Percentiles rank a stretch among this genome's conserved stretches.
Conservation (phyloP, 2,113 vertebrate species). For the Aythya baeri region DNA sequence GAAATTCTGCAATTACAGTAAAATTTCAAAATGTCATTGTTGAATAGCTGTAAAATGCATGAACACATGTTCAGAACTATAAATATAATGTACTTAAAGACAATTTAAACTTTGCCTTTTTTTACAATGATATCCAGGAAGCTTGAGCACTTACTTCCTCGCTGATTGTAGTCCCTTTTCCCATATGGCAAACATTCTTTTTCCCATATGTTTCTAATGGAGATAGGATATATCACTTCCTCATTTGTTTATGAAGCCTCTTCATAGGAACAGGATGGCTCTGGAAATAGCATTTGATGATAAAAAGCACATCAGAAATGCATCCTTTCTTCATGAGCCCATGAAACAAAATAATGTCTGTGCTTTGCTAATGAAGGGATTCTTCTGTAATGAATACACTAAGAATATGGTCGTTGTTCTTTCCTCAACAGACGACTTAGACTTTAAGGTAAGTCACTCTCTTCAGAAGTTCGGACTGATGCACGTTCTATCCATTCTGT, state of each 20-base stretch:
- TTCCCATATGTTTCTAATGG: neutral
- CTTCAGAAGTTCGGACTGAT: neutral
- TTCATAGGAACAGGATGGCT: neutral
- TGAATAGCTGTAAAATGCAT: conserved; percentile 30
- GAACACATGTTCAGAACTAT: neutral
- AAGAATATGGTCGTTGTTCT: neutral
- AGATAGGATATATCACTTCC: neutral
- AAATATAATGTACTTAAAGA: conserved; percentile 23
- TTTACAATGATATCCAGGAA: neutral
- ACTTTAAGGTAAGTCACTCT: conserved; percentile 43
- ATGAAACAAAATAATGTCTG: neutral
- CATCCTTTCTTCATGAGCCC: neutral
- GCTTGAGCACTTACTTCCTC: neutral
- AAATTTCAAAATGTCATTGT: neutral
- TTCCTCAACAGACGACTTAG: neutral
- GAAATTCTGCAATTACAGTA: neutral
- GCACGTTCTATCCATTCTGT: neutral
- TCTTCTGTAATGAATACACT: neutral
- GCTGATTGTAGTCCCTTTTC: neutral
- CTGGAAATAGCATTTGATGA: neutral
- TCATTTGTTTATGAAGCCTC: conserved; percentile 4
- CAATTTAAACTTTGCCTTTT: conserved; percentile 2
- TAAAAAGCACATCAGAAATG: neutral
- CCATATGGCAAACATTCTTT: neutral
- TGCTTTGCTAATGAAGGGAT: neutral